Evolutionary conservation across 2,113 vertebrate genomes (phyloP).

Genomic region (Saguinus imperator): DNA sequence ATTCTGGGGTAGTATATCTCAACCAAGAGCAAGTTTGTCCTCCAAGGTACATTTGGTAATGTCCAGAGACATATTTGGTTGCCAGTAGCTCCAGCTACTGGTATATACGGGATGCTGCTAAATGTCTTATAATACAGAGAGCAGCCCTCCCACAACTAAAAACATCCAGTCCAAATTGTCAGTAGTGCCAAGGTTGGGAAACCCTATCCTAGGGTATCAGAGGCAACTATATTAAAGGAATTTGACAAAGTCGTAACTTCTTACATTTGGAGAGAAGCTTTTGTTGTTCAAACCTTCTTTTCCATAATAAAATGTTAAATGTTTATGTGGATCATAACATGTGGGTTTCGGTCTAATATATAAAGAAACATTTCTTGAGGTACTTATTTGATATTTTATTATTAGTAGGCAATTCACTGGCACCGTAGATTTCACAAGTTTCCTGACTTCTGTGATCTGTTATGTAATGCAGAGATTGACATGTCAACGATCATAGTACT

Average conservation of each 20-base stretch:
- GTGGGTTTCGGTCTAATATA: background rate
- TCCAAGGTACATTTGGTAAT: background rate
- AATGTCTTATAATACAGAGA: background rate
- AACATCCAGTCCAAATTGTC: background rate
- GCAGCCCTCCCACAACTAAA: background rate
- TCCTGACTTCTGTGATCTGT: background rate
- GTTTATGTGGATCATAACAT: background rate
- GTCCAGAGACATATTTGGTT: background rate
- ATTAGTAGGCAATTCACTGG: background rate
- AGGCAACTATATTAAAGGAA: background rate
- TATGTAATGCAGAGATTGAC: background rate
- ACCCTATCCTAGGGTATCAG: background rate
- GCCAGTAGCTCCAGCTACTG: background rate
- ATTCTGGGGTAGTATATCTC: background rate
- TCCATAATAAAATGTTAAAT: background rate
- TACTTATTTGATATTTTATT: constrained; percentile 1
- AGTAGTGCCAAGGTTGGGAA: background rate
- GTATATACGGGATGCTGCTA: background rate
- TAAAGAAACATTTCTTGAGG: background rate
- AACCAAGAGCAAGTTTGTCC: background rate
- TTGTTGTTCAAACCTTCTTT: constrained; percentile 6
- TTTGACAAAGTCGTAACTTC: background rate
- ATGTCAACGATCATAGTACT: background rate
- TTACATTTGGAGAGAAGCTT: background rate
- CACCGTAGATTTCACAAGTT: background rate